A percentile compares a stretch with the other conserved stretches of the same genome.
These are phyloP conservation scores for Chaetodon trifasciatus DNA, from an alignment of 2,797 vertebrate species.

Conservation along the genomic window DNA sequence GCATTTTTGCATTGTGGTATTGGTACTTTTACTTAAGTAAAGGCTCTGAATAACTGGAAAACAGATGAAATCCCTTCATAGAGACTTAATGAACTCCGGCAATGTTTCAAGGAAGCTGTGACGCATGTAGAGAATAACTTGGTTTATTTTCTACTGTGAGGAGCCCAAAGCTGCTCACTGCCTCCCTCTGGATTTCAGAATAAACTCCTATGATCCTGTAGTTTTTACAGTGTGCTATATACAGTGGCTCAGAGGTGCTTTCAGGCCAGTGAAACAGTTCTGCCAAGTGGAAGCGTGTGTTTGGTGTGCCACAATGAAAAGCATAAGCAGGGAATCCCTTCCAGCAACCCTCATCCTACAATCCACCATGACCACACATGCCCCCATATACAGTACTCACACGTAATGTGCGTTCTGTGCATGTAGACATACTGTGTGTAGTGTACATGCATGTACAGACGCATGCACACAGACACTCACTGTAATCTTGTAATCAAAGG, in stretches of 20 bases:
- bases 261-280: conserved; percentile 57
- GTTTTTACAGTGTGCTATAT: conserved; percentile 29
- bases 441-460: background rate
- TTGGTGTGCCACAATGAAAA: conserved; percentile 55
- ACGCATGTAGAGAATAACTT: background rate
- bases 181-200: conserved; percentile 12
- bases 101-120: background rate
- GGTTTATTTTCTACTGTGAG: background rate
- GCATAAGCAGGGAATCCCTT: conserved; percentile 80
- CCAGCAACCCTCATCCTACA: conserved; percentile 53
- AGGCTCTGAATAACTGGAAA: background rate
- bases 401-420: conserved; percentile 5
- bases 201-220: background rate
- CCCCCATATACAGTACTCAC: conserved; percentile 5
- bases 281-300: conserved; percentile 65
- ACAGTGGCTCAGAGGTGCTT: conserved; percentile 43
- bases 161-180: background rate
- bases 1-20: background rate
- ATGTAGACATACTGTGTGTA: background rate
- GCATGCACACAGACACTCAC: background rate
- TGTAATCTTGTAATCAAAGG: conserved; percentile 39
- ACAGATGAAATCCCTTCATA: background rate
- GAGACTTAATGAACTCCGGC: background rate
- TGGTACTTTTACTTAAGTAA: background rate
- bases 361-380: conserved; percentile 30